Evolutionary conservation across 2,113 vertebrate species (phyloP).

Genomic region (Pelusios castaneus): DNA sequence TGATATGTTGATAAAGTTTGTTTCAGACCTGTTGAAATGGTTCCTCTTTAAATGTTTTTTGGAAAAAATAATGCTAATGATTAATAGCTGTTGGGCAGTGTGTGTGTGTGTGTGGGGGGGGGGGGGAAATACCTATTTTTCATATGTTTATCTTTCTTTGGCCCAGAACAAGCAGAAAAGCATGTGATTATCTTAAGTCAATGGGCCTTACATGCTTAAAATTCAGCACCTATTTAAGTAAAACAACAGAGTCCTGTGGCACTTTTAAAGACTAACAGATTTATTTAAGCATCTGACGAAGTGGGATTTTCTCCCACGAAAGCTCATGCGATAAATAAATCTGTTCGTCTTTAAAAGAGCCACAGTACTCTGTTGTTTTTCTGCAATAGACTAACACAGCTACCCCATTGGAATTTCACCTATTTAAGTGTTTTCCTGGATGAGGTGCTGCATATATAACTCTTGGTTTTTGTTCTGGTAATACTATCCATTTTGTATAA

Average conservation of each 20-base stretch:
- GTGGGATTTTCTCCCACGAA: too few relatives aligned
- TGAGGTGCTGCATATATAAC: neutral
- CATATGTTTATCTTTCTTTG: neutral
- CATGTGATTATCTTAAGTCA: neutral
- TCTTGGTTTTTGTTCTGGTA: neutral
- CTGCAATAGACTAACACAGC: too few relatives aligned
- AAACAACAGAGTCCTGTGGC: too few relatives aligned
- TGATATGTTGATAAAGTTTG: neutral
- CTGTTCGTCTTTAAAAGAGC: too few relatives aligned
- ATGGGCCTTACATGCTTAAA: neutral
- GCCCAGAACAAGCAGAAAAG: neutral
- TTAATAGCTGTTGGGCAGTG: neutral
- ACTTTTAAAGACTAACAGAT: too few relatives aligned
- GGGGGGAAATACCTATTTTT: neutral
- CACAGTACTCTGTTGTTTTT: too few relatives aligned
- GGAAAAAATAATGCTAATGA: neutral
- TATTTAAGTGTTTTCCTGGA: neutral
- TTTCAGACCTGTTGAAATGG: neutral
- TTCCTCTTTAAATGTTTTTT: neutral
- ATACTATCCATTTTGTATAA: neutral
- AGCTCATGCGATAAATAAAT: too few relatives aligned
- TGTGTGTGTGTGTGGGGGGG: too few relatives aligned
- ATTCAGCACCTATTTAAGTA: neutral
- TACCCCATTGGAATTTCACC: too few relatives aligned
- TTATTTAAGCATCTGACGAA: too few relatives aligned